Evolutionary conservation across 2,797 vertebrate species (phyloP).

Genomic region (Sebastes cheni): DNA sequence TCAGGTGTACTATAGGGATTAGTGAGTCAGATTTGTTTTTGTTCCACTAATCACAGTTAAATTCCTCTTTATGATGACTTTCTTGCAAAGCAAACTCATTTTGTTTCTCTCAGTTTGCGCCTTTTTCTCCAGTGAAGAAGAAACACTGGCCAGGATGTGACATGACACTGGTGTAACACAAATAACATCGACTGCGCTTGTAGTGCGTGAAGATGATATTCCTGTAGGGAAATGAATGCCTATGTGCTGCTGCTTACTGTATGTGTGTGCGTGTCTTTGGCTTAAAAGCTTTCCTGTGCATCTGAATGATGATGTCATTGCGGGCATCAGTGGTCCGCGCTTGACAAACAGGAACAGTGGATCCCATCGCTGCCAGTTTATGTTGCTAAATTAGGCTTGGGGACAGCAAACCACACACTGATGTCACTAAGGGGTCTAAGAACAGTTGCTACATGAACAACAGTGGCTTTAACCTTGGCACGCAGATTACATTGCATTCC

Average conservation of each 20-base stretch:
- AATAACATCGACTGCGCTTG: constrained; percentile 51
- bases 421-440: constrained; percentile 68
- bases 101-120: background rate
- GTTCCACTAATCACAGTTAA: constrained; percentile 5
- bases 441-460: constrained; percentile 76
- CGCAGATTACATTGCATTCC: constrained; percentile 53
- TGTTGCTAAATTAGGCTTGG: constrained; percentile 65
- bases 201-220: constrained; percentile 49
- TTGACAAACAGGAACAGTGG: constrained; percentile 76
- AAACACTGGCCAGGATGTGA: constrained; percentile 16
- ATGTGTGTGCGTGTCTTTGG: constrained; percentile 37
- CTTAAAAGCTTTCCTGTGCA: constrained; percentile 62
- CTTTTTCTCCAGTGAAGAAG: background rate
- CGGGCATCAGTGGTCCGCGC: constrained; percentile 49
- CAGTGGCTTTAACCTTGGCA: constrained; percentile 76
- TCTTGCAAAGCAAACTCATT: background rate
- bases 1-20: constrained; percentile 12
- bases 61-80: background rate
- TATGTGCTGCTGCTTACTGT: background rate
- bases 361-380: constrained; percentile 41
- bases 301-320: constrained; percentile 65
- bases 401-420: constrained; percentile 56
- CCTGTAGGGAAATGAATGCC: constrained; percentile 31
- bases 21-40: constrained; percentile 10
- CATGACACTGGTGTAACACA: constrained; percentile 48